Percentiles rank a stretch among this genome's conserved stretches.
phyloP scores from a whole-genome alignment of 2,113 vertebrate genomes.

The Cochlearius cochlearius region DNA sequence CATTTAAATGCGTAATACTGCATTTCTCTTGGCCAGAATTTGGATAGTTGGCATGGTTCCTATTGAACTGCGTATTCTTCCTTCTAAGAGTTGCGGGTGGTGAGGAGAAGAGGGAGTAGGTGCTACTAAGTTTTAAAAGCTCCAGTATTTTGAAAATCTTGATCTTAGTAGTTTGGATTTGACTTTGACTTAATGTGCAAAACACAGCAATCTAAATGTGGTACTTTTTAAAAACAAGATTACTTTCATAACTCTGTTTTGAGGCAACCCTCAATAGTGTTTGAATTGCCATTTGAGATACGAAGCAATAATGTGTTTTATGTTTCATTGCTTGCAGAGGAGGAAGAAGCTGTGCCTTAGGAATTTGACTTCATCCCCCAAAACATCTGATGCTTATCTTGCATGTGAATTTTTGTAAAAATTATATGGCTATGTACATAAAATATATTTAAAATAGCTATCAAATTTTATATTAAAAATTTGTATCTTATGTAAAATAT shows the following conservation, averaged over 20 bases:
- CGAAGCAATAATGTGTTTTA: background rate
- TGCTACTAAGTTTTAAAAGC: constrained; percentile 1
- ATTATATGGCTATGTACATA: background rate
- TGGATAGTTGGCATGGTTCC: background rate
- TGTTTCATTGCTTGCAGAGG: constrained; percentile 26
- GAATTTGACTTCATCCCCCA: constrained; percentile 37
- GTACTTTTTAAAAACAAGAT: background rate
- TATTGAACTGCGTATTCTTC: background rate
- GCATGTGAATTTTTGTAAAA: background rate
- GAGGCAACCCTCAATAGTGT: background rate
- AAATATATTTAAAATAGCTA: background rate
- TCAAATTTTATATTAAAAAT: background rate
- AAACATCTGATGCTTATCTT: constrained; percentile 53
- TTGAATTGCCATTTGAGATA: background rate
- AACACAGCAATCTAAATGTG: background rate
- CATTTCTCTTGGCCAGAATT: constrained; percentile 13
- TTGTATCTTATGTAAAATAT: background rate
- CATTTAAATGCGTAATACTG: background rate
- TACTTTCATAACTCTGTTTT: background rate
- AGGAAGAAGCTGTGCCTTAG: background rate
- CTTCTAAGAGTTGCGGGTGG: background rate
- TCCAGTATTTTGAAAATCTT: background rate
- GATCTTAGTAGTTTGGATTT: background rate
- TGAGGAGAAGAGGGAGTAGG: background rate
- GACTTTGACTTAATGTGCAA: background rate